Conservation (phyloP, 2,888 invertebrate species). For the Emmelina monodactyla region DNA sequence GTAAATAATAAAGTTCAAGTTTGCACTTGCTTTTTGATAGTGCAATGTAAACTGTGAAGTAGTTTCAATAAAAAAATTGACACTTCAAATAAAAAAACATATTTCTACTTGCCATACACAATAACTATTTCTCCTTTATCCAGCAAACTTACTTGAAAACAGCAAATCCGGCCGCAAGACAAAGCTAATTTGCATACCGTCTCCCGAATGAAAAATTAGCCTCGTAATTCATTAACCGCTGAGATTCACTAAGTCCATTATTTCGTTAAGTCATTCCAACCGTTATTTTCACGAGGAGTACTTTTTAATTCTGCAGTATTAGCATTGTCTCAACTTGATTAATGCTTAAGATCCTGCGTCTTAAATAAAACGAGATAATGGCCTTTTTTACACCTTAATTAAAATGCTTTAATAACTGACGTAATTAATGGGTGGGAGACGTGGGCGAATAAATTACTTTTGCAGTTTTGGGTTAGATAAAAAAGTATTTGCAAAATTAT, state of each 20-base stretch:
- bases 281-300: too few relatives aligned
- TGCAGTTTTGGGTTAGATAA: too few relatives aligned
- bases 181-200: too few relatives aligned
- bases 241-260: slow-evolving; percentile 58
- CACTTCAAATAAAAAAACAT: too few relatives aligned
- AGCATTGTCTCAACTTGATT: slow-evolving; percentile 57
- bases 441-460: slow-evolving; percentile 12
- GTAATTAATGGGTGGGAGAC: slow-evolving; percentile 28
- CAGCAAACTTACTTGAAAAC: too few relatives aligned
- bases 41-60: too few relatives aligned
- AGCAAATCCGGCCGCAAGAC: slow-evolving; percentile 29
- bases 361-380: slow-evolving; percentile 53
- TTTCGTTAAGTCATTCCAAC: slow-evolving; percentile 34
- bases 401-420: slow-evolving; percentile 44
- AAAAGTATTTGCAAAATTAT: too few relatives aligned
- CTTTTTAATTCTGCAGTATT: slow-evolving; percentile 62
- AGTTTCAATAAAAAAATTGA: too few relatives aligned
- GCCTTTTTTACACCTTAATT: slow-evolving; percentile 51
- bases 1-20: too few relatives aligned
- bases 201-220: slow-evolving; percentile 44
- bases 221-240: slow-evolving; percentile 61
- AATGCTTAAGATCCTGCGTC: slow-evolving; percentile 30
- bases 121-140: too few relatives aligned
- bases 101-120: too few relatives aligned
- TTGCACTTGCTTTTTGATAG: too few relatives aligned